Percentiles rank a stretch among this genome's conserved stretches.
Conservation (phyloP, 2,113 vertebrate genomes). For the Mionectes macconnelli region DNA sequence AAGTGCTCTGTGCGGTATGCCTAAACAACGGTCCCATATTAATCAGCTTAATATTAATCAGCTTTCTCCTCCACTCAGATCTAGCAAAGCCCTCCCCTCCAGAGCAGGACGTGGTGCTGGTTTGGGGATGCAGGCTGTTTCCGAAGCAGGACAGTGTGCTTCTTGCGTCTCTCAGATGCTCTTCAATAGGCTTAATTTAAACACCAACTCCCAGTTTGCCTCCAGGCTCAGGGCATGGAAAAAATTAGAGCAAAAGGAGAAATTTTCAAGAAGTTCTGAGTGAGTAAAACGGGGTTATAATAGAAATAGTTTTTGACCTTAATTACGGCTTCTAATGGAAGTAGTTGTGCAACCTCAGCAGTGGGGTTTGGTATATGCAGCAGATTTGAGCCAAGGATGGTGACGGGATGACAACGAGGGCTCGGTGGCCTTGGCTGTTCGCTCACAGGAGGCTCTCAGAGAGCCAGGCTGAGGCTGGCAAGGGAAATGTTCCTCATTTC, state of each 20-base stretch:
- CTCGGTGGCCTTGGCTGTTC: not conserved
- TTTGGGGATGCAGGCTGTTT: not conserved
- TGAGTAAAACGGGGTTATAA: conserved; percentile 12
- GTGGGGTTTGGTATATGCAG: conserved; percentile 4
- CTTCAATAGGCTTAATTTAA: conserved; percentile 35
- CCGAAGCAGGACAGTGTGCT: not conserved
- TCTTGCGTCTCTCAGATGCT: not conserved
- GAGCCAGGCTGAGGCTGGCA: not conserved
- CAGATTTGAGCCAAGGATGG: not conserved
- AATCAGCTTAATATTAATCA: conserved; percentile 54
- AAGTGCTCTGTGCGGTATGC: not conserved
- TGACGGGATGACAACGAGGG: not conserved
- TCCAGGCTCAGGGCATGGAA: conserved; percentile 23
- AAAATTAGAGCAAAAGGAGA: conserved; percentile 35
- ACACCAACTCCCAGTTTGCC: conserved; percentile 39
- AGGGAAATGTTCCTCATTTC: not conserved
- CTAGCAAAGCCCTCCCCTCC: not conserved
- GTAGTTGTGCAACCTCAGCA: conserved; percentile 35
- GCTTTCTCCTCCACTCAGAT: not conserved
- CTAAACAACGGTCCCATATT: conserved; percentile 29
- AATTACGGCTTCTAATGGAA: conserved; percentile 64
- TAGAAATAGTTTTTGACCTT: conserved; percentile 61
- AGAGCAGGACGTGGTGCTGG: not conserved
- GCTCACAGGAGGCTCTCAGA: not conserved
- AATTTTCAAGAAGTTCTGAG: conserved; percentile 23